Evolutionary conservation across 2,888 invertebrate genomes (phyloP).

Genomic region (Cataglyphis livida): DNA sequence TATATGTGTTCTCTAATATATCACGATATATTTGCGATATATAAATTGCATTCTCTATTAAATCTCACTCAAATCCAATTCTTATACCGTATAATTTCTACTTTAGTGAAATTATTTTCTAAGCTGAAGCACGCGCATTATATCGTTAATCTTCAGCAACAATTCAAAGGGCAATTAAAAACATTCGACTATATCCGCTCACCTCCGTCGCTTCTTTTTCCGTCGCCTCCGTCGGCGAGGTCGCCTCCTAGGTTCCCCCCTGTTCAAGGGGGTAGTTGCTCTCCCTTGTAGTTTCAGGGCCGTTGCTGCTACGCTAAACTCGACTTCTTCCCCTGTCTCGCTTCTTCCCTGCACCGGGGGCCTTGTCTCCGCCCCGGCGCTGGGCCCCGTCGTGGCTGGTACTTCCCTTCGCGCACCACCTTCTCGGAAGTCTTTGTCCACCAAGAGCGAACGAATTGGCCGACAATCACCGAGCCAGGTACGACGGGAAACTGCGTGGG

Average conservation of each 20-base stretch:
- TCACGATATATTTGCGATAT: neutral
- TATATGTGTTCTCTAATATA: neutral
- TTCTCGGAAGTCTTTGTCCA: constrained; percentile 58
- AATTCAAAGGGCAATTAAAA: neutral
- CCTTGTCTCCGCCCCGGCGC: constrained; percentile 83
- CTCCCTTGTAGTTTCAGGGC: constrained; percentile 83
- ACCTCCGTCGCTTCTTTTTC: constrained; percentile 85
- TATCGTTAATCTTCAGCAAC: neutral
- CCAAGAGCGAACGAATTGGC: constrained; percentile 58
- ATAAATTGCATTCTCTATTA: neutral
- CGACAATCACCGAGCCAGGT: constrained; percentile 80
- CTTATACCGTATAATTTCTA: neutral
- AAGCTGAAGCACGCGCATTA: neutral
- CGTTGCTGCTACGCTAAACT: constrained; percentile 82
- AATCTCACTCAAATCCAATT: constrained; percentile 1
- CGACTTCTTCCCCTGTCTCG: constrained; percentile 68
- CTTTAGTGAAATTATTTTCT: neutral
- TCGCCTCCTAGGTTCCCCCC: constrained; percentile 82
- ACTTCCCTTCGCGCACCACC: constrained; percentile 65
- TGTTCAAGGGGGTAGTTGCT: constrained; percentile 81
- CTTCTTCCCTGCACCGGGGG: constrained; percentile 84
- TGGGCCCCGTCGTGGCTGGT: constrained; percentile 84
- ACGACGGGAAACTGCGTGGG: constrained; percentile 55
- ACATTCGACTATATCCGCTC: constrained; percentile 62
- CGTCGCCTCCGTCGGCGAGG: constrained; percentile 84